Conservation (phyloP, 2,888 invertebrate species). For the Acrobeloides nanus region DNA sequence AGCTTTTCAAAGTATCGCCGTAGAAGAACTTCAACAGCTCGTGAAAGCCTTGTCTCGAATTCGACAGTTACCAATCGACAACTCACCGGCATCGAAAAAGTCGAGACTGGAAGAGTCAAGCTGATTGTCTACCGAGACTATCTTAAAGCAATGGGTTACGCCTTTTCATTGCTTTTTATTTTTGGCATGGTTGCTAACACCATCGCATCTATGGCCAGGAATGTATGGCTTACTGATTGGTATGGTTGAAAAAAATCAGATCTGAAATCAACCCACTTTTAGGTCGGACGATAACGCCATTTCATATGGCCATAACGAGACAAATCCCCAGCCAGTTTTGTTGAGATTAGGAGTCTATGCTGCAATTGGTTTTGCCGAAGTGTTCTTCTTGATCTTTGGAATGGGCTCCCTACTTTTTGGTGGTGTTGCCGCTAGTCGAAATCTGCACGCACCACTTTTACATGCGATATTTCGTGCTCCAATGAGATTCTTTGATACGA, state of each 20-base stretch:
- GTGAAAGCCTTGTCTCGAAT: conserved; percentile 19
- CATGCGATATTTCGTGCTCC: conserved; percentile 49
- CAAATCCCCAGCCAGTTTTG: conserved; percentile 24
- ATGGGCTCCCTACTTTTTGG: conserved; percentile 49
- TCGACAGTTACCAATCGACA: conserved; percentile 18
- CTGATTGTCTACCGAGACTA: conserved; percentile 41
- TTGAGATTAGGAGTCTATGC: conserved; percentile 48
- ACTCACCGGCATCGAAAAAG: conserved; percentile 40
- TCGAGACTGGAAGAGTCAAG: conserved; percentile 51
- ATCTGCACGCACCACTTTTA: conserved; percentile 50
- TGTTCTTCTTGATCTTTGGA: conserved; percentile 44
- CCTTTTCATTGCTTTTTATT: conserved; percentile 34
- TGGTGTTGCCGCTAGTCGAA: conserved; percentile 43
- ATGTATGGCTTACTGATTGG: conserved; percentile 52
- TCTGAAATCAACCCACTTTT: not conserved
- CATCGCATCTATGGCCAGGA: conserved; percentile 44
- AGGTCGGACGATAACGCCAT: conserved; percentile 47
- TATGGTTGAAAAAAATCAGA: conserved; percentile 7
- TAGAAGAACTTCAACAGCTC: conserved; percentile 21
- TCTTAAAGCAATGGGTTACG: conserved; percentile 46
- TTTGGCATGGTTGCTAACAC: conserved; percentile 43
- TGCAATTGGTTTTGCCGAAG: conserved; percentile 47
- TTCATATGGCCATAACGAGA: conserved; percentile 3
- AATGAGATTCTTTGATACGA: conserved; percentile 51
- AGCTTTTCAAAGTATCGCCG: conserved; percentile 17